Evolutionary conservation across 2,797 vertebrate species (phyloP), one percentile per base, ranked within the genome.

Genomic region (Nyctibius grandis): DNA sequence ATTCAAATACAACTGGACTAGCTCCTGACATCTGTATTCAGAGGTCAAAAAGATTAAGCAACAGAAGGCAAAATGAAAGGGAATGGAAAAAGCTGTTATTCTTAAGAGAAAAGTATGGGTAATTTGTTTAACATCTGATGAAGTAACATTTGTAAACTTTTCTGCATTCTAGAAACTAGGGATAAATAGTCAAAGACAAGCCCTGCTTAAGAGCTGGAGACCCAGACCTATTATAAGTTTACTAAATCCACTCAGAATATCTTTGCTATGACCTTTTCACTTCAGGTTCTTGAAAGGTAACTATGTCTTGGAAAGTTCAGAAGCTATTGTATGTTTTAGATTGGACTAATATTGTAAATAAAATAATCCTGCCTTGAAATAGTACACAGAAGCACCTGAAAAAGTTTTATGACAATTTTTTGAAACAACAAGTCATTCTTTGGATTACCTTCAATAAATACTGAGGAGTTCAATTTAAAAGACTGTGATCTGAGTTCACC

Each of bases 371-470:
- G 5, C 31, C 29, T 60, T 74, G 38, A 82, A 77, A 80, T 17
- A 57, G 8, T 88, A 65, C 7, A 5, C 23, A 67, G 26, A 73
- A 73, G 28, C 59, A 26, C 31, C 23, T 91, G 26, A 93, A 89
- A 85, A 73, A 60, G 31, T 72, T 95, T 75, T 5, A 40, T 63
- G n/a, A 85, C 29, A 56, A 42, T 69, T 79, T 57, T 89, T 64
- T 80, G 18, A 53, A 88, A 42, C 28, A 81, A 33, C 11, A 73
- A 70, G 48, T 42, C 0, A 5, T 83, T 86, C 31, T 74, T 88
- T 70, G 19, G 22, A 50, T 80, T 92, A 36, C 36, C 12, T 75
- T 95, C 85, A 91, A 47, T 84, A 95, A 95, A 86, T 93, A 91
- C 28, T 14, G 42, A 84, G n/a, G 48, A 38, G 16, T 36, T 56